Conservation (phyloP, 2,797 vertebrate species). For the Varecia variegata region DNA sequence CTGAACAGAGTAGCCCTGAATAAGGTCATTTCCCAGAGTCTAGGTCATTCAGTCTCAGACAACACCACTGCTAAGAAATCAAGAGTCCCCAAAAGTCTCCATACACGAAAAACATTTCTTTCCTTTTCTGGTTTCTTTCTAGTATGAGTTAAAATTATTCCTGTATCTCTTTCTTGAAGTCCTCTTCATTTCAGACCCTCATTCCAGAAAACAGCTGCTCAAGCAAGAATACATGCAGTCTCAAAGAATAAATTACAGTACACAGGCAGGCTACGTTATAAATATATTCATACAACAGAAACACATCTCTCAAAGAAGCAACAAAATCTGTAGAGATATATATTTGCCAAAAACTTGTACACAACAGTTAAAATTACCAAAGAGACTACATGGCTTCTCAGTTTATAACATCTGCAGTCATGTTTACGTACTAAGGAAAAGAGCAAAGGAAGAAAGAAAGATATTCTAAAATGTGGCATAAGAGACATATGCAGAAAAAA, state of each 20-base stretch:
- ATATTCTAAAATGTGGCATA: constrained; percentile 24
- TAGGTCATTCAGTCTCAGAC: not conserved
- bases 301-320: constrained; percentile 58
- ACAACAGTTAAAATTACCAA: constrained; percentile 62
- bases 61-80: not conserved
- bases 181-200: not conserved
- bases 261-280: constrained; percentile 51
- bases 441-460: constrained; percentile 25
- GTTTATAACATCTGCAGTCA: constrained; percentile 68
- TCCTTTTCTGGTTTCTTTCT: not conserved
- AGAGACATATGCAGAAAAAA: not conserved
- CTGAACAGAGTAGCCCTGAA: not conserved
- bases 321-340: constrained; percentile 55
- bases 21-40: not conserved
- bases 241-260: constrained; percentile 56
- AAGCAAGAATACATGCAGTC: constrained; percentile 8
- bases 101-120: not conserved
- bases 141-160: not conserved
- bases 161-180: constrained; percentile 37
- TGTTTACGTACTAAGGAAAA: constrained; percentile 59
- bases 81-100: not conserved
- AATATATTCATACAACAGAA: constrained; percentile 66
- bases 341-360: constrained; percentile 64
- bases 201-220: constrained; percentile 60
- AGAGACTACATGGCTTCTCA: constrained; percentile 40